phyloP scores from a whole-genome alignment of 2,113 vertebrate species.

The Nicator chloris region DNA sequence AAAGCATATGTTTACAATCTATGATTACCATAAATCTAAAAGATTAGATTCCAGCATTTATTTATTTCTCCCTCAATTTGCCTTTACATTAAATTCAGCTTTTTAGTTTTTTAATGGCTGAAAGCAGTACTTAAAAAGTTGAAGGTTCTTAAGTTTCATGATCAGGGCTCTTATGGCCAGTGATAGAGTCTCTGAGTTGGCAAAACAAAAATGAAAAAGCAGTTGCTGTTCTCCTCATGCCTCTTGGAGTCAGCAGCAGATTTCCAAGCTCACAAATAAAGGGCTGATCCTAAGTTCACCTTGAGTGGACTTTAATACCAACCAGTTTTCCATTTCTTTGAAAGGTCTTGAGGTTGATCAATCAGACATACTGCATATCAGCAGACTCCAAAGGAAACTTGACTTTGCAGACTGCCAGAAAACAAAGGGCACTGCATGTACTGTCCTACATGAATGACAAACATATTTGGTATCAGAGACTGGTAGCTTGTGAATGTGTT shows the following conservation, averaged over 20 bases:
- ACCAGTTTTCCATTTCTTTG: not conserved
- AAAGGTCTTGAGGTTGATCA: not conserved
- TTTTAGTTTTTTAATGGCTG: not conserved
- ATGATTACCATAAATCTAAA: not conserved
- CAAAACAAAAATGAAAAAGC: not conserved
- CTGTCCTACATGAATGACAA: not conserved
- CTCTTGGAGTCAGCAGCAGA: not conserved
- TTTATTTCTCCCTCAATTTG: not conserved
- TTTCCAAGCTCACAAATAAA: not conserved
- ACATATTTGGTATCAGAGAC: not conserved
- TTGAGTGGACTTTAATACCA: not conserved
- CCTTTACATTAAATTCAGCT: not conserved
- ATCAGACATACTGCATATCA: not conserved
- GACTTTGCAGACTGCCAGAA: not conserved
- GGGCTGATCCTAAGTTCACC: not conserved
- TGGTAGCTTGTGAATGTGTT: not conserved
- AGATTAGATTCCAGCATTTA: not conserved
- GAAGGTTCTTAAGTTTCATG: not conserved
- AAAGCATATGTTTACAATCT: not conserved
- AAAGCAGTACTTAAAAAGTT: rapidly evolving
- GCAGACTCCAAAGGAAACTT: not conserved
- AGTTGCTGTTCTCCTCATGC: not conserved
- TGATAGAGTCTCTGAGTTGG: not conserved
- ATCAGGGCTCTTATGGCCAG: not conserved
- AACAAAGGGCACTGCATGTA: not conserved